Conservation (phyloP, 2,888 invertebrate genomes). For the Agrochola lychnidis region DNA sequence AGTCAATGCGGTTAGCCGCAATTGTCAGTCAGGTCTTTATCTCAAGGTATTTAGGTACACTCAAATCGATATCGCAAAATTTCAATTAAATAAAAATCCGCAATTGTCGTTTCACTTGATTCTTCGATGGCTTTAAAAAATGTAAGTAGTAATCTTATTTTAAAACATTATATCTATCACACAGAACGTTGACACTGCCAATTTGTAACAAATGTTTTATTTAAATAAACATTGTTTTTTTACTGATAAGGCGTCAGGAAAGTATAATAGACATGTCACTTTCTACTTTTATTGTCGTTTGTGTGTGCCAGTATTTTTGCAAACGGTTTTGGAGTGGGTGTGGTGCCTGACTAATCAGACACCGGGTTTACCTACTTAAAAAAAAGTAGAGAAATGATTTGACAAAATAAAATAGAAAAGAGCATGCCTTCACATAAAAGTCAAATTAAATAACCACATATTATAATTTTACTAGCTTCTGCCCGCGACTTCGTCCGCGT, state of each 20-base stretch:
- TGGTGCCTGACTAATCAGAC: slow-evolving; percentile 16
- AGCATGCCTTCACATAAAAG: neutral
- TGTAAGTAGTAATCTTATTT: slow-evolving; percentile 16
- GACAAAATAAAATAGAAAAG: neutral
- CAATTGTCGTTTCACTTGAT: slow-evolving; percentile 2
- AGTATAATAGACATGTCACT: slow-evolving; percentile 32
- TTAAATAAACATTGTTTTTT: slow-evolving; percentile 22
- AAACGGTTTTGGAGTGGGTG: slow-evolving; percentile 38
- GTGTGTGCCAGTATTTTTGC: slow-evolving; percentile 44
- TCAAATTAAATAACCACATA: slow-evolving; percentile 12
- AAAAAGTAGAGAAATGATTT: slow-evolving; percentile 15
- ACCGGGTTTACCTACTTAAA: slow-evolving; percentile 2
- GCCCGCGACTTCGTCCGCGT: no score
- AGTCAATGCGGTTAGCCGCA: slow-evolving; percentile 20
- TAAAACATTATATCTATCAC: slow-evolving; percentile 1
- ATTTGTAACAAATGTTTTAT: slow-evolving; percentile 28
- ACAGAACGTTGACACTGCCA: slow-evolving; percentile 8
- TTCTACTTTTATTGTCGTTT: slow-evolving; percentile 55
- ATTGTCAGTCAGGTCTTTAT: neutral
- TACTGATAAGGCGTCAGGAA: slow-evolving; percentile 34
- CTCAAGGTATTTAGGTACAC: neutral
- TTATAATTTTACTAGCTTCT: neutral
- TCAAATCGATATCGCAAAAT: neutral
- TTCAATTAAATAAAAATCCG: slow-evolving; percentile 8
- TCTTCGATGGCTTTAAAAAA: neutral